A percentile compares a stretch with the other conserved stretches of the same genome.
These are phyloP conservation scores for Oceanodroma leucorhoa DNA, from an alignment of 2,797 vertebrate species.

Conservation along the genomic window DNA sequence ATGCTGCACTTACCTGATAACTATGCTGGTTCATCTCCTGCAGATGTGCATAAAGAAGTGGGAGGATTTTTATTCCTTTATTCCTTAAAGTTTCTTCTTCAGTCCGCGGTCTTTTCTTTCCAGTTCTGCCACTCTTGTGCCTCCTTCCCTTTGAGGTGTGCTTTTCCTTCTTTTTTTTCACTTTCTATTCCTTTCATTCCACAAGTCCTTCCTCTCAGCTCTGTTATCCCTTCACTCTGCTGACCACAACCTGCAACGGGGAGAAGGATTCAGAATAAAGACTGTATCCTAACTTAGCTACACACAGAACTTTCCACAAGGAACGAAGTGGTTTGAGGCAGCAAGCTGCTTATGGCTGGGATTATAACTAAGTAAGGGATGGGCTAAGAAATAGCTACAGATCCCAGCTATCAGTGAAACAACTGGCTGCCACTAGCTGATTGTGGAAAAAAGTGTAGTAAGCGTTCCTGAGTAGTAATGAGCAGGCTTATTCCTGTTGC, in stretches of 20 bases:
- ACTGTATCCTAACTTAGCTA: background rate
- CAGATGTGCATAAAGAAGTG: background rate
- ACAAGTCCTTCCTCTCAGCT: background rate
- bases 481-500: background rate
- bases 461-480: background rate
- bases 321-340: background rate
- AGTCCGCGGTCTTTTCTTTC: background rate
- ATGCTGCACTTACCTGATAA: background rate
- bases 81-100: background rate
- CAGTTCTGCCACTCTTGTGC: background rate
- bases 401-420: background rate
- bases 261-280: background rate
- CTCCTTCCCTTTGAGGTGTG: background rate
- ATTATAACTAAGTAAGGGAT: background rate
- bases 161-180: background rate
- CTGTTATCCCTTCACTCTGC: background rate
- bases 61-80: background rate
- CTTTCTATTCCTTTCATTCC: background rate
- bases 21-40: background rate
- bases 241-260: background rate
- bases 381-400: background rate
- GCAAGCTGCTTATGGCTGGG: background rate
- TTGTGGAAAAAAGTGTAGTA: background rate
- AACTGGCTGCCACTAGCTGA: background rate
- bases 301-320: background rate